These are phyloP conservation scores for Habroteleia sp. DNA, from an alignment of 2,888 invertebrate genomes.

Conservation along the genomic window DNA sequence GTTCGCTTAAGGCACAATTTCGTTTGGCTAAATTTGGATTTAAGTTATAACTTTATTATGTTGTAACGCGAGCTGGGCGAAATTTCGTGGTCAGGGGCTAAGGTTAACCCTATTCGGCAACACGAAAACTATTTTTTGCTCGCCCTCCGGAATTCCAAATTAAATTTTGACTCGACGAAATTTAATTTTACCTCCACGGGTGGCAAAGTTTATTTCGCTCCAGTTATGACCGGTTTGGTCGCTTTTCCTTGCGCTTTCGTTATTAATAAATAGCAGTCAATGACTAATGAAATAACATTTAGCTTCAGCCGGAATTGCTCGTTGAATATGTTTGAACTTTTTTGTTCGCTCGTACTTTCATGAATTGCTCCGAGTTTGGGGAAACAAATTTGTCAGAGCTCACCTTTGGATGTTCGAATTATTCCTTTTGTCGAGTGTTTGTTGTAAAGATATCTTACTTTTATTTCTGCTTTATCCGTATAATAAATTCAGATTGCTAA, in stretches of 20 bases:
- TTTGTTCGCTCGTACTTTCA: too few species aligned
- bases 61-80: slow-evolving; percentile 3
- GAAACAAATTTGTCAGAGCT: too few species aligned
- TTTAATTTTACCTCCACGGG: neutral
- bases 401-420: too few species aligned
- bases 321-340: too few species aligned
- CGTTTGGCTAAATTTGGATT: slow-evolving; percentile 7
- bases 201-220: neutral
- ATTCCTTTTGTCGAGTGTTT: too few species aligned
- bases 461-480: too few species aligned
- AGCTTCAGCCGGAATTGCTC: too few species aligned
- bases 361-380: too few species aligned
- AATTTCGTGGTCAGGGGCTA: neutral
- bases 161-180: neutral
- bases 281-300: too few species aligned
- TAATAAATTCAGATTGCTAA: too few species aligned
- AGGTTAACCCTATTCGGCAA: slow-evolving; percentile 5
- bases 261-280: too few species aligned
- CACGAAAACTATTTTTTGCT: slow-evolving; percentile 1
- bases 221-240: neutral
- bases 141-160: neutral
- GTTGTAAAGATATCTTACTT: too few species aligned
- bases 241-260: neutral
- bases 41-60: slow-evolving; percentile 15
- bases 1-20: slow-evolving; percentile 15